Evolutionary conservation across 2,113 vertebrate species (phyloP).

Genomic region (Petromus typicus): DNA sequence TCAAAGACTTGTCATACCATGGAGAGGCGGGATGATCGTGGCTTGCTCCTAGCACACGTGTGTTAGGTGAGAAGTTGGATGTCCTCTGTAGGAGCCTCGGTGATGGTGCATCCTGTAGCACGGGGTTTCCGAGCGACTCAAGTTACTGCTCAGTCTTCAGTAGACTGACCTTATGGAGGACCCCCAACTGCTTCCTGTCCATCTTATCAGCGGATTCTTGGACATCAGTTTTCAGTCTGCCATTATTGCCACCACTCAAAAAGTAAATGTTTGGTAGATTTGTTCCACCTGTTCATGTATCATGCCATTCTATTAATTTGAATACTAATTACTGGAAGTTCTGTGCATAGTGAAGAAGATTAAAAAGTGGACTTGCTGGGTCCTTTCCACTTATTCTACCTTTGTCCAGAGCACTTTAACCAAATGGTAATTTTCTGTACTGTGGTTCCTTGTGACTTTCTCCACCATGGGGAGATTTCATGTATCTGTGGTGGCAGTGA

Average conservation of each 20-base stretch:
- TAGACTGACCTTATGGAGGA: background rate
- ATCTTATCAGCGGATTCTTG: background rate
- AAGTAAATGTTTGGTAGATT: slow-evolving; percentile 31
- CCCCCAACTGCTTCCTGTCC: background rate
- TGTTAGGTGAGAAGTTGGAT: background rate
- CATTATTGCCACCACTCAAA: slow-evolving; percentile 19
- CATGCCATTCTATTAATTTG: background rate
- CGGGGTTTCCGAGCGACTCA: background rate
- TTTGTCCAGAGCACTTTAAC: background rate
- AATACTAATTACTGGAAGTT: background rate
- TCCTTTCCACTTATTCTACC: background rate
- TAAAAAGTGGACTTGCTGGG: background rate
- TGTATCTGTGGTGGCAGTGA: background rate
- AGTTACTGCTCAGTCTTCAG: background rate
- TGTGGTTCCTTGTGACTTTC: background rate
- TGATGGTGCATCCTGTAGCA: background rate
- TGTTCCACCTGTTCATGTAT: background rate
- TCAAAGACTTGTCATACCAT: background rate
- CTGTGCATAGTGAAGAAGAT: background rate
- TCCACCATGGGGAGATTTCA: background rate
- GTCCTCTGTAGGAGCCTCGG: background rate
- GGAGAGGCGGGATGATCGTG: background rate
- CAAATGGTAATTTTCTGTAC: background rate
- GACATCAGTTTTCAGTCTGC: background rate
- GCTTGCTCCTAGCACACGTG: background rate